Evolutionary conservation across 2,888 invertebrate genomes (phyloP), one percentile per base, ranked within the genome.

Genomic region (Drosophila stalkeri): DNA sequence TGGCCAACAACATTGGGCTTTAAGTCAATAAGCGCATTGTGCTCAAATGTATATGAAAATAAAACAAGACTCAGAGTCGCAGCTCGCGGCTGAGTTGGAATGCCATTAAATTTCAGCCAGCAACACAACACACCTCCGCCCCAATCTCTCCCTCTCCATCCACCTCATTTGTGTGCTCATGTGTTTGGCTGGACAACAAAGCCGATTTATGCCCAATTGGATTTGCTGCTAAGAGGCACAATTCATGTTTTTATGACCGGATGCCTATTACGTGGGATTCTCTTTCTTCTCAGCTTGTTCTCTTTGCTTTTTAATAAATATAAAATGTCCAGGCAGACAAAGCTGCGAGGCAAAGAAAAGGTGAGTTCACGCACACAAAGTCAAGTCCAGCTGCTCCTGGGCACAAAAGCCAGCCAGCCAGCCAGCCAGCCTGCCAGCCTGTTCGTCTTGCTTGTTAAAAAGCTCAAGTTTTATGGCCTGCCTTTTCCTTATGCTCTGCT

Each of bases 21-120:
- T 90, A 90, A 90, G 87, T 87, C 87, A 87, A 87, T 90, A 87
- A 87, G 87, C 89, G 90, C 84, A 87, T 88, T 87, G 89, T 85
- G 80, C 88, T 83, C 73, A 90, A 88, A 86, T 88, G 88, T 75
- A 86, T 88, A 90, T 86, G n/a, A 88, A 86, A 86, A 90, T 55
- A 27, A 41, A 41, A 41, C 55, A 16, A 41, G 27, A 27, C n/a
- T 27, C 55, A n/a, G 16, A 20, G 43, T 23, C 46, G 35, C 23
- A 35, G 35, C 35, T 23, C 23, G 14, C 35, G 39, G 11, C 18
- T 9, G 12, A 41, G n/a, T 23, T 16, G 14, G 59, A 62, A 64
- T 63, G 64, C 75, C 63, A 77, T 79, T 77, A 79, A 77, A 70
- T 75, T 70, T 65, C 3, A 43, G 44, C 69, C 14, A 49, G 18